A percentile compares a stretch with the other conserved stretches of the same genome.
Conservation (phyloP, 2,888 invertebrate species). For the Caradrina kadenii region DNA sequence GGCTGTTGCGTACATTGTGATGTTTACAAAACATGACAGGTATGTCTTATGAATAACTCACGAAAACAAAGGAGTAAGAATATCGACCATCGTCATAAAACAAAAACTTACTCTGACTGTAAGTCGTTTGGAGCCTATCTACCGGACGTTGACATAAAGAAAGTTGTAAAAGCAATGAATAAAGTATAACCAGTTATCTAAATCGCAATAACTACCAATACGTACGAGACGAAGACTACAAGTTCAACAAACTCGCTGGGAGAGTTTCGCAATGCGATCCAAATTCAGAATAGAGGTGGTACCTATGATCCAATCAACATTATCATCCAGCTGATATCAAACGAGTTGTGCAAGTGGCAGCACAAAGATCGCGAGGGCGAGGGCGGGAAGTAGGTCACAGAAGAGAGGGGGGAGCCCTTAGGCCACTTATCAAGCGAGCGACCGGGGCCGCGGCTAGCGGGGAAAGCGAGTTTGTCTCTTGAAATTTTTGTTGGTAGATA, state of each 20-base stretch:
- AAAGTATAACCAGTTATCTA: slow-evolving; percentile 36
- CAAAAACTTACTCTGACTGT: slow-evolving; percentile 42
- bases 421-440: slow-evolving; percentile 87
- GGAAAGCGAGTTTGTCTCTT: slow-evolving; percentile 86
- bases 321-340: slow-evolving; percentile 88
- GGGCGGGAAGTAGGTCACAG: slow-evolving; percentile 81
- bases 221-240: slow-evolving; percentile 19
- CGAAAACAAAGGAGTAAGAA: slow-evolving; percentile 42
- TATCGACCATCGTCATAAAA: slow-evolving; percentile 40
- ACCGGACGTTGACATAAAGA: slow-evolving; percentile 41
- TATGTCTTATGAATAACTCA: slow-evolving; percentile 43
- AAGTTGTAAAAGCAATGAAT: slow-evolving; percentile 39
- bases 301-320: slow-evolving; percentile 74
- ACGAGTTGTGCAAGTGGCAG: slow-evolving; percentile 87
- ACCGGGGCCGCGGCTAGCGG: slow-evolving; percentile 77
- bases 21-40: slow-evolving; percentile 62
- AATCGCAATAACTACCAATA: slow-evolving; percentile 46
- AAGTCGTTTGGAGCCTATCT: slow-evolving; percentile 41
- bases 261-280: slow-evolving; percentile 71
- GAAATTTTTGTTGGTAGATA: slow-evolving; percentile 79
- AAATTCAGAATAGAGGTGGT: slow-evolving; percentile 71
- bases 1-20: slow-evolving; percentile 36
- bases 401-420: slow-evolving; percentile 85
- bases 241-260: slow-evolving; percentile 57
- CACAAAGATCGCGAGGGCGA: slow-evolving; percentile 88